These are phyloP conservation scores for Prietella phreatophila DNA, from an alignment of 2,113 vertebrate genomes.

Conservation along the genomic window DNA sequence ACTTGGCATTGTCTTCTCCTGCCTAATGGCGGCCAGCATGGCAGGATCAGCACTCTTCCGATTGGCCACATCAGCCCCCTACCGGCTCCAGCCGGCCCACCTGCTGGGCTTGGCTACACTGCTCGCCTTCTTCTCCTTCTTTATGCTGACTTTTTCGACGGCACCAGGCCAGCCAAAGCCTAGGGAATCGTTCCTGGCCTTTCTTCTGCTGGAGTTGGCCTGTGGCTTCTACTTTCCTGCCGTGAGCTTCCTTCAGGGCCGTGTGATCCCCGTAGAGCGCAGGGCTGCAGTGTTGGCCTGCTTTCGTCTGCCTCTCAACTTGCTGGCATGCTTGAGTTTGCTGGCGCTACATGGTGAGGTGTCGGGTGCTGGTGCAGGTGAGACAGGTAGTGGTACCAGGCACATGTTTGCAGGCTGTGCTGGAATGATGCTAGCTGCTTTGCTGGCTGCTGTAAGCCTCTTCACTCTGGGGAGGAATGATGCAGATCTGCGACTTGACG, in stretches of 20 bases:
- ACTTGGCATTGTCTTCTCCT: constrained; percentile 86
- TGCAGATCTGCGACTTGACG: constrained; percentile 78
- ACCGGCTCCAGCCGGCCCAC: constrained; percentile 85
- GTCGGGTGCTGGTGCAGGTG: constrained; percentile 78
- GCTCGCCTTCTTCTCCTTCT: constrained; percentile 88
- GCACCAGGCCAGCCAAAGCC: constrained; percentile 82
- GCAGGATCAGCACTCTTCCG: constrained; percentile 84
- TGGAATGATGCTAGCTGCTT: constrained; percentile 80
- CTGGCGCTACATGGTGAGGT: constrained; percentile 85
- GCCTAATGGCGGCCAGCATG: constrained; percentile 89
- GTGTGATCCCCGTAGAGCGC: constrained; percentile 85
- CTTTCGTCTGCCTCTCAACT: constrained; percentile 86
- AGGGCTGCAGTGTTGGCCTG: constrained; percentile 81
- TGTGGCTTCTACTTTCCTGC: constrained; percentile 91
- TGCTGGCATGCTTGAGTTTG: constrained; percentile 85
- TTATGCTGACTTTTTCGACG: constrained; percentile 91
- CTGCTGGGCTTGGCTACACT: constrained; percentile 84
- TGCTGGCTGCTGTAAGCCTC: constrained; percentile 84
- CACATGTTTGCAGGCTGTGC: constrained; percentile 89
- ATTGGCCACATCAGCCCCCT: constrained; percentile 80
- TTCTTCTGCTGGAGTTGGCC: constrained; percentile 86
- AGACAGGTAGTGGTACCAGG: constrained; percentile 80
- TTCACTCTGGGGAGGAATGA: constrained; percentile 83
- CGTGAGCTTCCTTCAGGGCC: constrained; percentile 85
- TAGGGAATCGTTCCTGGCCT: constrained; percentile 85